A percentile compares a stretch with the other conserved stretches of the same genome.
phyloP scores from a whole-genome alignment of 2,113 vertebrate genomes.

The Aleadryas rufinucha region DNA sequence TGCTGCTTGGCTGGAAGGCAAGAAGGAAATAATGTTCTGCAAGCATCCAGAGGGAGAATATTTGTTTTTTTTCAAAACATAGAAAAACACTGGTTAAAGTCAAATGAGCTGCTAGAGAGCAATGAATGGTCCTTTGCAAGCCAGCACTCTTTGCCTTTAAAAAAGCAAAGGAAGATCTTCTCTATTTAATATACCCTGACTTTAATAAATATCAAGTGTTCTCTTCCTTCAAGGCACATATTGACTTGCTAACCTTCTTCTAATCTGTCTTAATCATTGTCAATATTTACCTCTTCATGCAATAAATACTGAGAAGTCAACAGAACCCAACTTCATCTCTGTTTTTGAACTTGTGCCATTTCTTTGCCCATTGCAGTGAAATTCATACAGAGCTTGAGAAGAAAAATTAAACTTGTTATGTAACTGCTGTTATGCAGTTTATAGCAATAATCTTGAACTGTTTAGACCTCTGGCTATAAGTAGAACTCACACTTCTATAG shows the following conservation, averaged over 20 bases:
- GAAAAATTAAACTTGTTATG: neutral
- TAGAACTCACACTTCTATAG: neutral
- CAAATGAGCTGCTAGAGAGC: neutral
- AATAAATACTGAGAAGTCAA: neutral
- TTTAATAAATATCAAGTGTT: conserved; percentile 32
- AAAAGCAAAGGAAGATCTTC: neutral
- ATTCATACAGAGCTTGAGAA: neutral
- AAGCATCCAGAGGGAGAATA: neutral
- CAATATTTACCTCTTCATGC: conserved; percentile 51
- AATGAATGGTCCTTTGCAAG: neutral
- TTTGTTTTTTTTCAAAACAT: neutral
- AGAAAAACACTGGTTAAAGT: neutral
- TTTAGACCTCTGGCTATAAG: neutral
- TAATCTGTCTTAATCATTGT: conserved; percentile 55
- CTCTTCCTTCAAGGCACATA: conserved; percentile 28
- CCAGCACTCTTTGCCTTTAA: neutral
- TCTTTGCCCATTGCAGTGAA: neutral
- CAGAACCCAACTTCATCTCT: neutral
- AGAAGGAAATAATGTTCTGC: neutral
- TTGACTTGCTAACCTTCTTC: conserved; percentile 40
- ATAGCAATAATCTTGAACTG: neutral
- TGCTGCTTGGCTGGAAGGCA: neutral
- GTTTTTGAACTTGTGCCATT: neutral
- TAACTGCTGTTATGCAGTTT: neutral
- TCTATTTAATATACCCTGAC: neutral